Evolutionary conservation across 2,797 vertebrate genomes (phyloP).

Genomic region (Chelidonichthys spinosus): DNA sequence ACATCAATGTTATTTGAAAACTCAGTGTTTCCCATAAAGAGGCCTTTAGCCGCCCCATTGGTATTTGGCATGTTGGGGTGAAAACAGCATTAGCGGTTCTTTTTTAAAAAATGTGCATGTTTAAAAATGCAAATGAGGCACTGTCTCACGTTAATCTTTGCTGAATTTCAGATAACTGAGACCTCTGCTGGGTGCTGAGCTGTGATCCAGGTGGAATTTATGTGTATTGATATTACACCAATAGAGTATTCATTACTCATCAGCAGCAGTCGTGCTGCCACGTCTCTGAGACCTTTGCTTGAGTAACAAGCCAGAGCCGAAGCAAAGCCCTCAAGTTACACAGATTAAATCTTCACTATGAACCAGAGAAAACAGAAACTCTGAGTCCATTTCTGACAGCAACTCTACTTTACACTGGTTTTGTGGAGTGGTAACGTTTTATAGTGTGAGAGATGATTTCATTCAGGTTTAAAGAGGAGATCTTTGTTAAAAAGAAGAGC

Average conservation of each 20-base stretch:
- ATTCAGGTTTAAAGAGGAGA: too few relatives aligned
- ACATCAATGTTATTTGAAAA: too few relatives aligned
- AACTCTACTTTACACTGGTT: neutral
- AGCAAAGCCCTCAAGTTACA: constrained; percentile 15
- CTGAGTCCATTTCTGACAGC: neutral
- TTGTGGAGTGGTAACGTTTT: neutral
- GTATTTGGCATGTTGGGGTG: too few relatives aligned
- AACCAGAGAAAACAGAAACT: constrained; percentile 27
- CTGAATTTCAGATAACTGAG: neutral
- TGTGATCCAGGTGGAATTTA: constrained; percentile 41
- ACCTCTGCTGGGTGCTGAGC: neutral
- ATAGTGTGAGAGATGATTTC: neutral
- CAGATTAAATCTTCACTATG: constrained; percentile 17
- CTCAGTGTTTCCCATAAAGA: too few relatives aligned
- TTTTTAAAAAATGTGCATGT: too few relatives aligned
- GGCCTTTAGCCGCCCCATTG: too few relatives aligned
- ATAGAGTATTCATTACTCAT: constrained; percentile 58
- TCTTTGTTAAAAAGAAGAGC: too few relatives aligned
- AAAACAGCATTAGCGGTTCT: too few relatives aligned
- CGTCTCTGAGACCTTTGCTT: constrained; percentile 57
- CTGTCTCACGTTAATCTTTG: too few relatives aligned
- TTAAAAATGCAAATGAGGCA: too few relatives aligned
- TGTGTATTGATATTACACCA: constrained; percentile 55
- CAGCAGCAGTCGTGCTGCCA: constrained; percentile 52
- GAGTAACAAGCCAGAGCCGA: constrained; percentile 24